A percentile compares a stretch with the other conserved stretches of the same genome.
These are phyloP conservation scores for Latrodectus hesperus DNA, from an alignment of 2,888 invertebrate species.

Conservation along the genomic window DNA sequence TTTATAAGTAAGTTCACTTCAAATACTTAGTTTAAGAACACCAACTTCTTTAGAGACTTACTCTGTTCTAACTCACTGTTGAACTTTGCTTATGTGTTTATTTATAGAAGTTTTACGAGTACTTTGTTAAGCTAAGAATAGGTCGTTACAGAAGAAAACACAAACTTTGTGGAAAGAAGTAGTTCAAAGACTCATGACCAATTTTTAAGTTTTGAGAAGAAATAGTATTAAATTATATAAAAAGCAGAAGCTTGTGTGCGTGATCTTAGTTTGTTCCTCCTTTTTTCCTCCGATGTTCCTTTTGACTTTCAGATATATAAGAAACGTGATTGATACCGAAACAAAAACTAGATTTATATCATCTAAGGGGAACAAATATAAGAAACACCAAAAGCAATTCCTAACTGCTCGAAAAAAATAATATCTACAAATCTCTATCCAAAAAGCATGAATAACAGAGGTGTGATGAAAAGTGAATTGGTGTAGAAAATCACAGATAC, in stretches of 20 bases:
- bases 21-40: no score
- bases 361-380: slow-evolving; percentile 12
- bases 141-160: slow-evolving; percentile 36
- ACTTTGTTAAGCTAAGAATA: slow-evolving; percentile 41
- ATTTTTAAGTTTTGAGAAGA: slow-evolving; percentile 53
- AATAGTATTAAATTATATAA: slow-evolving; percentile 32
- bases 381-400: slow-evolving; percentile 25
- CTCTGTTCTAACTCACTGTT: background rate
- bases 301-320: slow-evolving; percentile 32
- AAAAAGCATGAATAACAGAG: slow-evolving; percentile 7
- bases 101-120: slow-evolving; percentile 41
- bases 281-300: slow-evolving; percentile 31
- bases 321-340: slow-evolving; percentile 39
- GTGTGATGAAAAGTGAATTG: slow-evolving; percentile 44
- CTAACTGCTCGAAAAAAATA: slow-evolving; percentile 48
- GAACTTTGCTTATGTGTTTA: slow-evolving; percentile 31
- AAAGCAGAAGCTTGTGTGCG: slow-evolving; percentile 27
- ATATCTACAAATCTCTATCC: slow-evolving; percentile 45
- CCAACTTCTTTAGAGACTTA: no score
- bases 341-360: slow-evolving; percentile 8
- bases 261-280: slow-evolving; percentile 51
- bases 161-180: slow-evolving; percentile 26
- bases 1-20: no score
- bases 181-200: slow-evolving; percentile 46
- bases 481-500: background rate